These are phyloP conservation scores for Caenorhabditis briggsae DNA, from an alignment of 1,140 invertebrate species.

Conservation along the genomic window DNA sequence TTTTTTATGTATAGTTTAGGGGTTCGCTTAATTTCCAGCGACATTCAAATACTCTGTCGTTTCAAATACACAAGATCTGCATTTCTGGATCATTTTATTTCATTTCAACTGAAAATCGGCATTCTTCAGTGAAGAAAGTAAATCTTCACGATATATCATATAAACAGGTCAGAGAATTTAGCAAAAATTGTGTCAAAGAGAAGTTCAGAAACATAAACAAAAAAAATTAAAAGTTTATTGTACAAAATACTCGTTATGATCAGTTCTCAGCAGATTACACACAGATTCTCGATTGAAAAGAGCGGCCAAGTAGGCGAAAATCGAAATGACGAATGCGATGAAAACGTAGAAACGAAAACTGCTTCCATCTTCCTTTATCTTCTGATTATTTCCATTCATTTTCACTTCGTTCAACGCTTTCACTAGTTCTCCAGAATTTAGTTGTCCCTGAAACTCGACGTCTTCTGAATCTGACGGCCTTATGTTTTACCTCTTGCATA, in stretches of 20 bases:
- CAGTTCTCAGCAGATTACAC: slow-evolving; percentile 37
- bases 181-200: not conserved
- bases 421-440: not conserved
- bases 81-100: no score
- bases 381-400: not conserved
- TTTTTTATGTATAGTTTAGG: no score
- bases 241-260: slow-evolving; percentile 4
- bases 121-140: no score
- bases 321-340: not conserved
- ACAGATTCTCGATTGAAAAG: slow-evolving; percentile 36
- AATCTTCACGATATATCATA: no score
- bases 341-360: slow-evolving; percentile 43
- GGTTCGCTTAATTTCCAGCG: no score
- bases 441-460: slow-evolving; percentile 12
- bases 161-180: no score
- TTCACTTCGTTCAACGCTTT: slow-evolving; percentile 23
- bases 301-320: not conserved
- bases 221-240: not conserved
- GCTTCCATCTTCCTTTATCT: not conserved
- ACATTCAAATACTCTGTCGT: no score
- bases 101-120: no score
- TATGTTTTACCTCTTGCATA: not conserved
- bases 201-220: not conserved
- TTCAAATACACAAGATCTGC: no score
- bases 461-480: not conserved